Base-by-base conservation (phyloP, 1,140 invertebrate genomes). In the Caenorhabditis remanei region DNA sequence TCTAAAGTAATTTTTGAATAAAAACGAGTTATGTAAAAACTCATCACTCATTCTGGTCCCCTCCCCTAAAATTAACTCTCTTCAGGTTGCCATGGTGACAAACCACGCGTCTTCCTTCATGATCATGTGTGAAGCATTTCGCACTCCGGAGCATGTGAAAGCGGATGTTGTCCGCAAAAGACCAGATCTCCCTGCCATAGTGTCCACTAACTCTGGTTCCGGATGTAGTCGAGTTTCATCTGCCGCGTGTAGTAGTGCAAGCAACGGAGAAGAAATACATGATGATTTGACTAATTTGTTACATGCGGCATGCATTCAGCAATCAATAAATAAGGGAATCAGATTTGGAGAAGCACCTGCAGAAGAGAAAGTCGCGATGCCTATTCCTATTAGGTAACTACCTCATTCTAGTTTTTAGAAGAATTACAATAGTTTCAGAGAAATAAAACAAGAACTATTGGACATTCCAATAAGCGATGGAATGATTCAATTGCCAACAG, bases 81-180 rank as follows among this genome's bases (percentile, higher is more conserved):
- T 91, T 67, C 61, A 90, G 91, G 87, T 92, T 71, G 91, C 91
- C 19, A 87, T 92, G 82, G 93, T 92, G 24, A 92, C 89, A 14
- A 92, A 92, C 85, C 91, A 92, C 83, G 91, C 91, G 0, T 90
- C 86, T 19, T 90, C 89, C n/a, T 92, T 91, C 85, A 91, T 92
- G 91, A 92, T 92, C 13, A 92, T 93, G 92, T 93, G 92, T 86
- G 91, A 92, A 88, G 91, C 92, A 46, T 92, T 92, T 61, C 89
- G 91, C 32, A 92, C 91, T 13, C 91, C 91, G 43, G 91, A 92
- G 61, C 85, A 92, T 46, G 87, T 90, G 46, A 90, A 75, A 79
- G 50, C 71, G 71, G 71, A 79, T 79, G 71, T 79, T 79, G 71
- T 79, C 24, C 71, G 71, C n/a, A 79, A 53, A n/a, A 79, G 71